These are phyloP conservation scores for Butorides virescens DNA, from an alignment of 2,113 vertebrate genomes.

Conservation along the genomic window DNA sequence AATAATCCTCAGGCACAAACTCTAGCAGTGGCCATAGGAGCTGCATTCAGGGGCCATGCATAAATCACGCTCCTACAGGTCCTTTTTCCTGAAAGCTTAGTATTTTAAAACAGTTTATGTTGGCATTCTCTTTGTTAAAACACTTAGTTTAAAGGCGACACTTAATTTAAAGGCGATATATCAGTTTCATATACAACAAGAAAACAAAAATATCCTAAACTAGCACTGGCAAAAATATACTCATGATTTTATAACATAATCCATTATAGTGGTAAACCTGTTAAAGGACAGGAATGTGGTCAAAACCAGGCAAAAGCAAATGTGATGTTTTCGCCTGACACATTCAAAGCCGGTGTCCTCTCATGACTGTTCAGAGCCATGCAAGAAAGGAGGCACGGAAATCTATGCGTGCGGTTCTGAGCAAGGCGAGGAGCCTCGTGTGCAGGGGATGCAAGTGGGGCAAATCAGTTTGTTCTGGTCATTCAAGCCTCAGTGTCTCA, in stretches of 20 bases:
- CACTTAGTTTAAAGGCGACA: neutral
- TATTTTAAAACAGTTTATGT: neutral
- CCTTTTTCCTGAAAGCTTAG: neutral
- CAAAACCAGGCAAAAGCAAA: neutral
- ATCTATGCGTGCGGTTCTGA: neutral
- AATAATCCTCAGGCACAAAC: neutral
- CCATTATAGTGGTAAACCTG: neutral
- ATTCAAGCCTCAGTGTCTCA: neutral
- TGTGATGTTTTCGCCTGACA: neutral
- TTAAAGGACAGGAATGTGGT: neutral
- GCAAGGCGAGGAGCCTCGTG: accelerated
- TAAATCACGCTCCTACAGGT: neutral
- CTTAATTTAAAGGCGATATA: neutral
- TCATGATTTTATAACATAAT: neutral
- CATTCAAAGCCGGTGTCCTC: neutral
- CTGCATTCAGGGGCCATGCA: neutral
- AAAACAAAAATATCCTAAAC: neutral
- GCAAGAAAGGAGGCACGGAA: neutral
- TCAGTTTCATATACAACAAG: neutral
- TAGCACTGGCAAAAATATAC: neutral
- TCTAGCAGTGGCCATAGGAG: neutral
- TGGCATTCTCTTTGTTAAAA: neutral
- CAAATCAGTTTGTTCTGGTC: neutral
- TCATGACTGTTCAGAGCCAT: neutral
- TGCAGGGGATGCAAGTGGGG: neutral